phyloP scores from a whole-genome alignment of 1,140 invertebrate species.

The Ceratina calcarata region DNA sequence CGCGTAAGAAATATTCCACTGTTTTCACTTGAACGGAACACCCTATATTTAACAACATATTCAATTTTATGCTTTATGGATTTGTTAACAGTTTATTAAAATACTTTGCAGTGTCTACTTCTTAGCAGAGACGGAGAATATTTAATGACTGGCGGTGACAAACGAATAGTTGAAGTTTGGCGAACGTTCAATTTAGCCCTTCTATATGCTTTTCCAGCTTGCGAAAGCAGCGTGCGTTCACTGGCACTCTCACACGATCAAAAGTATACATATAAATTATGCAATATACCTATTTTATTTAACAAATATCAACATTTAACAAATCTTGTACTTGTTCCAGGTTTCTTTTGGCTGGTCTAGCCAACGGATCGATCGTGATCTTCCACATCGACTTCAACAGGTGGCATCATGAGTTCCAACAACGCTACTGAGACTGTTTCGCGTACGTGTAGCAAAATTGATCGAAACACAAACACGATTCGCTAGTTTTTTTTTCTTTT shows the following conservation, averaged over 20 bases:
- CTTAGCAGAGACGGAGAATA: constrained; percentile 99
- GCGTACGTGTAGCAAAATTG: constrained; percentile 58
- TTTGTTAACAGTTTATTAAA: no score
- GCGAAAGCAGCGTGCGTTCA: constrained; percentile 95
- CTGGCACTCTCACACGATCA: constrained; percentile 98
- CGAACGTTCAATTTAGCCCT: constrained; percentile 97
- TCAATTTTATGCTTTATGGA: no score
- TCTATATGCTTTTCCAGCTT: constrained; percentile 97
- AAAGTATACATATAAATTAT: constrained; percentile 84
- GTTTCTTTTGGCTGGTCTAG: constrained; percentile 96
- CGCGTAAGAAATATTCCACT: no score
- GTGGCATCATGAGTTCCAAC: constrained; percentile 99
- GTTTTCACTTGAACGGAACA: no score
- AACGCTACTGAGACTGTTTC: constrained; percentile 87
- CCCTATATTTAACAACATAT: no score
- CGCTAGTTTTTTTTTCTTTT: not conserved
- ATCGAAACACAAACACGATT: not conserved
- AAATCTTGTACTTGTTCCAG: constrained; percentile 81
- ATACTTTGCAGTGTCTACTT: constrained; percentile 88
- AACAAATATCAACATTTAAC: not conserved
- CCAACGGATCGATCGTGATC: constrained; percentile 98
- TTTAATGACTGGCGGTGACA: constrained; percentile 97
- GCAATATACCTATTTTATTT: not conserved
- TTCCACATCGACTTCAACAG: constrained; percentile 99
- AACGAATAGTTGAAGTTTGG: constrained; percentile 98